Conservation (phyloP, 2,797 vertebrate species). For the Leptatherina wallacei region DNA sequence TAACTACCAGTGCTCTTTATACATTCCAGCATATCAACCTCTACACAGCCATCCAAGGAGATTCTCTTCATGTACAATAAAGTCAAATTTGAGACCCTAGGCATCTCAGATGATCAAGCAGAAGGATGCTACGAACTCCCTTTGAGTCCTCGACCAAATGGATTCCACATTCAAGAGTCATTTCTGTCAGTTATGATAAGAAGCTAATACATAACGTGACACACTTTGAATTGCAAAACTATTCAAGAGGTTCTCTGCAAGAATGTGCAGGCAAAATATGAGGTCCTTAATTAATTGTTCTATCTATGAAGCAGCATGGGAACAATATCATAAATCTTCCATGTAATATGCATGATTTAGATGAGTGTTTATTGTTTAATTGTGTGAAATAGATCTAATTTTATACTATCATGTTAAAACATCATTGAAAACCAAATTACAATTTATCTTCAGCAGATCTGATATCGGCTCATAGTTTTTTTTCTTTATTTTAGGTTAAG, state of each 20-base stretch:
- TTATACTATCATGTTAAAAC: background rate
- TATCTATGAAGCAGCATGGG: conserved; percentile 61
- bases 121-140: conserved; percentile 62
- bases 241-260: conserved; percentile 70
- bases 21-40: conserved; percentile 42
- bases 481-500: conserved; percentile 51
- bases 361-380: conserved; percentile 48
- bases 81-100: conserved; percentile 63
- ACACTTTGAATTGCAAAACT: conserved; percentile 75
- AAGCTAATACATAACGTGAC: conserved; percentile 76
- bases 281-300: conserved; percentile 69
- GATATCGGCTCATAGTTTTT: conserved; percentile 28
- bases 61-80: conserved; percentile 71
- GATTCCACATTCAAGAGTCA: conserved; percentile 74
- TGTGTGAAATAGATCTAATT: conserved; percentile 29
- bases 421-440: background rate
- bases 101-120: conserved; percentile 71
- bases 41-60: conserved; percentile 54
- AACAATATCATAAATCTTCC: conserved; percentile 58
- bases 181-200: conserved; percentile 80
- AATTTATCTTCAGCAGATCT: conserved; percentile 35
- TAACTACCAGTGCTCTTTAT: conserved; percentile 46
- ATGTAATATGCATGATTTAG: conserved; percentile 64
- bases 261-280: conserved; percentile 74
- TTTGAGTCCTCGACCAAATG: conserved; percentile 72